A percentile compares a stretch with the other conserved stretches of the same genome.
Evolutionary conservation across 2,888 invertebrate genomes (phyloP).

Genomic region (Geotrupes spiniger): DNA sequence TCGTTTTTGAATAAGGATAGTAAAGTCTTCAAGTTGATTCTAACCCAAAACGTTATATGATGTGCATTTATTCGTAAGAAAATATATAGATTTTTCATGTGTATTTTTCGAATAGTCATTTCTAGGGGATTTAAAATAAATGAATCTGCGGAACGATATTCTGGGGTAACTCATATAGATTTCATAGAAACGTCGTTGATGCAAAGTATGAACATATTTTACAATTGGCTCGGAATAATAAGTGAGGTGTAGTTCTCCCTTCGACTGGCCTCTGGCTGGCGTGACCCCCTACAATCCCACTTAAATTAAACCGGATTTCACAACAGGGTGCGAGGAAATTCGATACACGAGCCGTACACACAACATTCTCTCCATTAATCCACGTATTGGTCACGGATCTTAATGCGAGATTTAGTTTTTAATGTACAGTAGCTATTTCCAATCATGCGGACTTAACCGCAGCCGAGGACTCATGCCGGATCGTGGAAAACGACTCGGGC

Average conservation of each 20-base stretch:
- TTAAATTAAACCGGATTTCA: slow-evolving; percentile 47
- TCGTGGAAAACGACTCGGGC: slow-evolving; percentile 18
- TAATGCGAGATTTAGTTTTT: slow-evolving; percentile 49
- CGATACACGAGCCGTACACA: slow-evolving; percentile 33
- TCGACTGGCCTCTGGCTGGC: slow-evolving; percentile 37
- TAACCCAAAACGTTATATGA: too few relatives aligned
- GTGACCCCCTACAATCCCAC: slow-evolving; percentile 41
- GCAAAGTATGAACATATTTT: slow-evolving; percentile 10
- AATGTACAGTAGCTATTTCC: slow-evolving; percentile 48
- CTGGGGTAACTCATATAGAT: too few relatives aligned
- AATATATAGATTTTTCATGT: too few relatives aligned
- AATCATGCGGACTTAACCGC: slow-evolving; percentile 35
- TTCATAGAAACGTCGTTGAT: background rate
- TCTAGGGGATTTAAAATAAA: too few relatives aligned
- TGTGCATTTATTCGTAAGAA: too few relatives aligned
- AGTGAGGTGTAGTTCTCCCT: slow-evolving; percentile 28
- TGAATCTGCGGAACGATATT: too few relatives aligned
- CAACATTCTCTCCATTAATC: slow-evolving; percentile 47
- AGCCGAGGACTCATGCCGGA: slow-evolving; percentile 6
- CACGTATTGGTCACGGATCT: slow-evolving; percentile 48
- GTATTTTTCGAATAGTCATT: too few relatives aligned
- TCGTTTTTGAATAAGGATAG: too few relatives aligned
- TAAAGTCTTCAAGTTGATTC: too few relatives aligned
- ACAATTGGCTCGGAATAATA: slow-evolving; percentile 17
- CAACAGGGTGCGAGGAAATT: slow-evolving; percentile 42